Evolutionary conservation across 2,888 invertebrate species (phyloP).

Genomic region (Mystacides longicornis): DNA sequence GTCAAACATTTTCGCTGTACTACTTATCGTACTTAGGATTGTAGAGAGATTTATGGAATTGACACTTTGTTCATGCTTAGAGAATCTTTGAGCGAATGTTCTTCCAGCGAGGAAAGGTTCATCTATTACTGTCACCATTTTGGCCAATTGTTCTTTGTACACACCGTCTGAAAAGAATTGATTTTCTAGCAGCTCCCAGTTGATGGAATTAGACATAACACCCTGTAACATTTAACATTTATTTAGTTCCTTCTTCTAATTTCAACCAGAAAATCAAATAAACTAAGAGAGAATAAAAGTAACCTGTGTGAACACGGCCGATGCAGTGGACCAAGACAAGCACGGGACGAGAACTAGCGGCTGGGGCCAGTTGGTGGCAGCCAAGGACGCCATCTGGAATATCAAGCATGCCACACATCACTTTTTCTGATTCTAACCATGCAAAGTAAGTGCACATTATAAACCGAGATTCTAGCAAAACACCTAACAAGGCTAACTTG

Average conservation of each 20-base stretch:
- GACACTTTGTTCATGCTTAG: constrained; percentile 28
- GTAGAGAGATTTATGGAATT: constrained; percentile 17
- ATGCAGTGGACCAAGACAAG: constrained; percentile 95
- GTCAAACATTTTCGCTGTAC: constrained; percentile 17
- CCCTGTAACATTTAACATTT: constrained; percentile 53
- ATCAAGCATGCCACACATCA: constrained; percentile 16
- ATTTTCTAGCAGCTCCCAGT: constrained; percentile 84
- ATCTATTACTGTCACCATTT: constrained; percentile 76
- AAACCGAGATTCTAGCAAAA: too few species aligned
- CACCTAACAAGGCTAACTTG: too few species aligned
- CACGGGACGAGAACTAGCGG: constrained; percentile 92
- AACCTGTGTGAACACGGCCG: constrained; percentile 88
- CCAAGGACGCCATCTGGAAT: constrained; percentile 90
- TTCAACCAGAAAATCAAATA: too few species aligned
- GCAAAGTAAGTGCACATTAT: too few species aligned
- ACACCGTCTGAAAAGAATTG: constrained; percentile 78
- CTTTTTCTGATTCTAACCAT: not conserved
- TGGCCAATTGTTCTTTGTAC: constrained; percentile 77
- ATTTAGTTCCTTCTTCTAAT: not conserved
- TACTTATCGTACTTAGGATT: constrained; percentile 12
- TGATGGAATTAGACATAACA: constrained; percentile 90
- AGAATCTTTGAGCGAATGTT: constrained; percentile 62
- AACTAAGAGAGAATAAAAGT: too few species aligned
- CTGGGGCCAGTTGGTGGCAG: constrained; percentile 93
- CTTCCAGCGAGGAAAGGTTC: constrained; percentile 66